These are phyloP conservation scores for Stenurella melanura DNA, from an alignment of 2,888 invertebrate species.

Conservation along the genomic window DNA sequence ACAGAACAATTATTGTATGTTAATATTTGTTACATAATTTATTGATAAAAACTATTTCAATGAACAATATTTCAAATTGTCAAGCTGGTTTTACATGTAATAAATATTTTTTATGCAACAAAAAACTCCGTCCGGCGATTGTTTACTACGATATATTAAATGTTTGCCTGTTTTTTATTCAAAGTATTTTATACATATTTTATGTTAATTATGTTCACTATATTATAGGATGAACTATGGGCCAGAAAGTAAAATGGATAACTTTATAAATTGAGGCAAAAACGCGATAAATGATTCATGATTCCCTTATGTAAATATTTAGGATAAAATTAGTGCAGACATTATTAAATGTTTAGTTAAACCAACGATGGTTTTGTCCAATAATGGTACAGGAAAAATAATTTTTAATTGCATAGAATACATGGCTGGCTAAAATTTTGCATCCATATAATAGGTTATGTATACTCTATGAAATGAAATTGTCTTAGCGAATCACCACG, in stretches of 20 bases:
- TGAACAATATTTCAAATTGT: conserved; percentile 29
- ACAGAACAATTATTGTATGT: conserved; percentile 53
- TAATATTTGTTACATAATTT: conserved; percentile 48
- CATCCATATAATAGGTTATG: too few species aligned
- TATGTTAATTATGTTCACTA: not conserved
- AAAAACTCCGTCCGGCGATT: not conserved
- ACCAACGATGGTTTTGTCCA: too few species aligned
- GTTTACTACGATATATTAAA: not conserved
- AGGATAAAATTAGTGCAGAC: too few species aligned
- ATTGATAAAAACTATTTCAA: conserved; percentile 41
- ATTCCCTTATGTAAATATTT: too few species aligned
- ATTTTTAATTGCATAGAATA: too few species aligned
- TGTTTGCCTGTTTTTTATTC: not conserved
- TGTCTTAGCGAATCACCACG: too few species aligned
- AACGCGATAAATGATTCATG: not conserved
- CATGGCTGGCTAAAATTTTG: too few species aligned
- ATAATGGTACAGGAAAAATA: too few species aligned
- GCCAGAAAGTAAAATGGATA: not conserved
- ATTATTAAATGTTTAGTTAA: too few species aligned
- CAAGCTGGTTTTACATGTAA: conserved; percentile 6
- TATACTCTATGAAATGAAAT: too few species aligned
- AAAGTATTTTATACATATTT: conserved; percentile 3
- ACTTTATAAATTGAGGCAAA: not conserved
- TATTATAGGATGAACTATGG: not conserved
- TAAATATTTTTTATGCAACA: conserved; percentile 13